phyloP scores from a whole-genome alignment of 2,113 vertebrate genomes.

The Petaurus breviceps region DNA sequence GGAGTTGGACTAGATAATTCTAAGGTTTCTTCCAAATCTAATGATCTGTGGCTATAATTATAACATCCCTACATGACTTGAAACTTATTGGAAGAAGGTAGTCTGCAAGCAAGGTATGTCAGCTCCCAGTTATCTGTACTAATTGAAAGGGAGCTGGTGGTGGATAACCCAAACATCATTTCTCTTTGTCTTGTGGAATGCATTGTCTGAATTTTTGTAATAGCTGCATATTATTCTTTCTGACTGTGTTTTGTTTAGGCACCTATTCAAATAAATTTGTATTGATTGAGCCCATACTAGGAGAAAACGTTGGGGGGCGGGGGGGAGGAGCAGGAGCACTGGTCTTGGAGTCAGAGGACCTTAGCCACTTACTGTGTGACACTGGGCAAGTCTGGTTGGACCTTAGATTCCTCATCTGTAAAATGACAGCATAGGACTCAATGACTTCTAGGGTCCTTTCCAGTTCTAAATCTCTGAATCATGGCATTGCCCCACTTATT shows the following conservation, averaged over 20 bases:
- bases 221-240: not conserved
- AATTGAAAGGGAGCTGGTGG: not conserved
- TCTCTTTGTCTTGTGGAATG: not conserved
- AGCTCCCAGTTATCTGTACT: not conserved
- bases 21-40: not conserved
- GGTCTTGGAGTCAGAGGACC: not conserved
- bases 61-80: not conserved
- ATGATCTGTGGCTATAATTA: not conserved
- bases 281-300: not conserved
- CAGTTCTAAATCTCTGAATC: not conserved
- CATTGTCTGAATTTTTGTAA: not conserved
- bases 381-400: not conserved
- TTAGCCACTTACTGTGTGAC: not conserved
- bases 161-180: not conserved
- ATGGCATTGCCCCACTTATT: not conserved
- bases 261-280: not conserved
- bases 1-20: not conserved
- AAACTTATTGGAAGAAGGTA: not conserved
- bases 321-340: not conserved
- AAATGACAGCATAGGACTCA: not conserved
- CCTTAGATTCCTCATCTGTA: not conserved
- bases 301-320: not conserved
- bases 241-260: not conserved
- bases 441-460: not conserved
- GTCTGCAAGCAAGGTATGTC: not conserved